These are phyloP conservation scores for Plodia interpunctella DNA, from an alignment of 1,140 invertebrate genomes.

Conservation along the genomic window DNA sequence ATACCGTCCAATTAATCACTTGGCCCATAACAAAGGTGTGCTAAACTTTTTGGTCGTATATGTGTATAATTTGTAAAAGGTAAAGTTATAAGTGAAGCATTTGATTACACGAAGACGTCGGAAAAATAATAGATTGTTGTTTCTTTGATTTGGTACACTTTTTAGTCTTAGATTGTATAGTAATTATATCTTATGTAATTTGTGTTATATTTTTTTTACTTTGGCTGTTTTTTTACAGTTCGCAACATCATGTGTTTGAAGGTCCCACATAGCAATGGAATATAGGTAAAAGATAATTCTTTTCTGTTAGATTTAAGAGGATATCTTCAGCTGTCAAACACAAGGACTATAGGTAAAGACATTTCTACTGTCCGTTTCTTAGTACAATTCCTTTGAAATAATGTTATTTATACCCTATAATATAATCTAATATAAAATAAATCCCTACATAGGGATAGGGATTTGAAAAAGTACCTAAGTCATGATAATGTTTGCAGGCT, in stretches of 20 bases:
- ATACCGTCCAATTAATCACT: too few relatives aligned
- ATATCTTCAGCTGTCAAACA: neutral
- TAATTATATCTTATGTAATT: too few relatives aligned
- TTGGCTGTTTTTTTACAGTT: too few relatives aligned
- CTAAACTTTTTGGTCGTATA: too few relatives aligned
- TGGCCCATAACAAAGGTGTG: too few relatives aligned
- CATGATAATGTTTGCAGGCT: neutral
- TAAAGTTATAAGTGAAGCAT: too few relatives aligned
- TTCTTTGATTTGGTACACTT: too few relatives aligned
- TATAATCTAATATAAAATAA: neutral
- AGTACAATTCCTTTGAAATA: neutral
- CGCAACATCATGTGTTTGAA: neutral
- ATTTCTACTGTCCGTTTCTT: neutral
- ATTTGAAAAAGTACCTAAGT: neutral
- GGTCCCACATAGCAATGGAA: neutral
- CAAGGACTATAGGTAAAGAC: neutral
- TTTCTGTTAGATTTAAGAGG: neutral
- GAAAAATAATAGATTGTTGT: too few relatives aligned
- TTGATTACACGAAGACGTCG: too few relatives aligned
- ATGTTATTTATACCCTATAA: neutral
- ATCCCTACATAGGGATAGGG: too few relatives aligned
- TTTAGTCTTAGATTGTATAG: too few relatives aligned
- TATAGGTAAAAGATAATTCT: neutral
- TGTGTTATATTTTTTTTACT: neutral
- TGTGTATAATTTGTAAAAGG: too few relatives aligned